Percentiles rank a stretch among this genome's conserved stretches.
Evolutionary conservation across 2,797 vertebrate species (phyloP).

Genomic region (Sciaenops ocellatus): DNA sequence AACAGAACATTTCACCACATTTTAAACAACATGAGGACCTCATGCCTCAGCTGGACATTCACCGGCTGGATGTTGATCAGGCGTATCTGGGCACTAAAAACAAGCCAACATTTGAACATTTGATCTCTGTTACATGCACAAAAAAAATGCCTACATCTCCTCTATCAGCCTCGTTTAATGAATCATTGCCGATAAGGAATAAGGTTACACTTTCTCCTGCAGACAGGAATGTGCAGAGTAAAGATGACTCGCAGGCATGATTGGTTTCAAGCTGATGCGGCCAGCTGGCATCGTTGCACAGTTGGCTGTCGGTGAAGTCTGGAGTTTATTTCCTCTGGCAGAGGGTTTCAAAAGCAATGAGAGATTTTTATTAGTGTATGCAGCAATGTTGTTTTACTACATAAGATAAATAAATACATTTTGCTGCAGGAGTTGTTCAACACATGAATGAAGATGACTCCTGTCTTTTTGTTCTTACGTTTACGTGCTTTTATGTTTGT

Average conservation of each 20-base stretch:
- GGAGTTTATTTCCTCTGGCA: constrained; percentile 16
- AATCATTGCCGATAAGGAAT: not conserved
- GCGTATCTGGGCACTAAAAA: not conserved
- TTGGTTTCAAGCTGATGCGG: constrained; percentile 35
- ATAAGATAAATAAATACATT: too few relatives aligned
- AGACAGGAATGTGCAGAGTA: constrained; percentile 18
- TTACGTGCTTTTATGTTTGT: not conserved
- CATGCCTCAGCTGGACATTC: not conserved
- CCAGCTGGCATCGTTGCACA: constrained; percentile 43
- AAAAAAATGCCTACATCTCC: not conserved
- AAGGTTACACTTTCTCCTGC: not conserved
- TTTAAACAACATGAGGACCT: not conserved
- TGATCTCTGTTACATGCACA: not conserved
- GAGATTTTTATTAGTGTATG: not conserved
- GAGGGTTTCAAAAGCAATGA: not conserved
- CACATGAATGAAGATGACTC: not conserved
- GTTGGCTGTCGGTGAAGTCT: constrained; percentile 12
- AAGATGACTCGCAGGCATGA: constrained; percentile 29
- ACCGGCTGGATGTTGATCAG: not conserved
- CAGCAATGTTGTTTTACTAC: not conserved
- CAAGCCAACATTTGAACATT: not conserved
- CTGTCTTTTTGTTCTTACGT: not conserved
- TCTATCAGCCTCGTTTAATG: too few relatives aligned
- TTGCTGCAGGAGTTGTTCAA: not conserved
- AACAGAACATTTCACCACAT: not conserved